Percentiles rank a stretch among this genome's conserved stretches.
These are phyloP conservation scores for Garrulus glandarius DNA, from an alignment of 2,797 vertebrate species.

Conservation along the genomic window DNA sequence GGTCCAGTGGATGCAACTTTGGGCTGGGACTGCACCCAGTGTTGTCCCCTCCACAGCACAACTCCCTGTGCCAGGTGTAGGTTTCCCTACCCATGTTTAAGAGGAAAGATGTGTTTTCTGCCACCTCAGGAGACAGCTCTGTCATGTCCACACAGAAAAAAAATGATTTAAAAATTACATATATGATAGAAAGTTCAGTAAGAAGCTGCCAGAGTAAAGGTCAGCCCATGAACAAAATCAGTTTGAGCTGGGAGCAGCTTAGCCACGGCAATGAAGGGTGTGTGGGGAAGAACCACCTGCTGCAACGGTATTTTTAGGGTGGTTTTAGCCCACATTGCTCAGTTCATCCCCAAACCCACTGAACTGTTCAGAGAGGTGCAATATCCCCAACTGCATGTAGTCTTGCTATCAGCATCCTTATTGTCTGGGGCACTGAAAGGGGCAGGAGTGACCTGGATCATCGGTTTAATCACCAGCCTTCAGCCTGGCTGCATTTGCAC, in stretches of 20 bases:
- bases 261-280: neutral
- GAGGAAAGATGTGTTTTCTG: neutral
- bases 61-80: neutral
- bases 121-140: neutral
- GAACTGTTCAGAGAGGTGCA: rapidly evolving
- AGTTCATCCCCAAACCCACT: neutral
- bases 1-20: neutral
- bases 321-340: neutral
- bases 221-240: rapidly evolving
- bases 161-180: neutral
- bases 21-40: neutral
- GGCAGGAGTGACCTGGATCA: neutral
- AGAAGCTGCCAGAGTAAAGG: neutral
- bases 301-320: neutral
- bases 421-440: rapidly evolving
- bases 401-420: neutral
- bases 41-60: neutral
- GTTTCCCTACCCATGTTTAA: neutral
- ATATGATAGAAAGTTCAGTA: neutral
- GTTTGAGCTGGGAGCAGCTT: neutral
- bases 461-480: neutral
- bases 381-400: neutral
- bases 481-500: neutral
- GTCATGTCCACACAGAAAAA: rapidly evolving
- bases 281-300: rapidly evolving